Evolutionary conservation across 2,113 vertebrate genomes (phyloP).

Genomic region (Rutilus rutilus): DNA sequence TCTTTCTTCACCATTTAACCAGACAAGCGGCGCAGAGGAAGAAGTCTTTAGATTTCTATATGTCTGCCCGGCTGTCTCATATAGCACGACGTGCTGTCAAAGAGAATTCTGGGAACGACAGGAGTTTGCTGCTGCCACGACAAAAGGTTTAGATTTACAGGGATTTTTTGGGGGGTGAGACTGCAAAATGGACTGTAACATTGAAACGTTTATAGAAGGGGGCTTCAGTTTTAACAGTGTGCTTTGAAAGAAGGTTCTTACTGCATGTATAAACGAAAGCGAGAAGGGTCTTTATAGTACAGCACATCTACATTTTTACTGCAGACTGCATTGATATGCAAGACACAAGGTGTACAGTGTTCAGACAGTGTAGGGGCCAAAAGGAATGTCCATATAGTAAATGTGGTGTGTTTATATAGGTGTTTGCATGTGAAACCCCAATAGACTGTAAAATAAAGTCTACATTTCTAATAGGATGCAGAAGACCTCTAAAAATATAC

Average conservation of each 20-base stretch:
- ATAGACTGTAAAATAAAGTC: slow-evolving; percentile 51
- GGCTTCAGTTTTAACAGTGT: slow-evolving; percentile 67
- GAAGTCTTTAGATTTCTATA: slow-evolving; percentile 63
- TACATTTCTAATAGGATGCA: neutral
- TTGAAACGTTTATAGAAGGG: slow-evolving; percentile 69
- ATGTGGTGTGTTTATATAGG: slow-evolving; percentile 36
- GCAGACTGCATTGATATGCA: slow-evolving; percentile 64
- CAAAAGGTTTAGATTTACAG: slow-evolving; percentile 71
- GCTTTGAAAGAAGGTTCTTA: slow-evolving; percentile 65
- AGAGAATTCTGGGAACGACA: slow-evolving; percentile 51
- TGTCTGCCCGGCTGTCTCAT: slow-evolving; percentile 58
- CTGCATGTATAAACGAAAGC: slow-evolving; percentile 66
- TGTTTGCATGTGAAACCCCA: neutral
- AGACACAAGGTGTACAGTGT: slow-evolving; percentile 62
- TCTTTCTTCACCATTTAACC: slow-evolving; percentile 59
- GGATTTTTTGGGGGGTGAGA: slow-evolving; percentile 49
- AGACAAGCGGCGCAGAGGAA: slow-evolving; percentile 59
- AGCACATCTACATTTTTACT: slow-evolving; percentile 70
- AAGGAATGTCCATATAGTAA: slow-evolving; percentile 69
- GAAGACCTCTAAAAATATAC: slow-evolving; percentile 27
- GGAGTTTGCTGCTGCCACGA: slow-evolving; percentile 49
- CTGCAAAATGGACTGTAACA: slow-evolving; percentile 68
- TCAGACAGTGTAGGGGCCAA: slow-evolving; percentile 24
- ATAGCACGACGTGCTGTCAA: slow-evolving; percentile 61
- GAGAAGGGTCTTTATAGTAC: slow-evolving; percentile 65